Evolutionary conservation across 2,113 vertebrate genomes (phyloP), one percentile per base, ranked within the genome.

Genomic region (Tringa solitaria): DNA sequence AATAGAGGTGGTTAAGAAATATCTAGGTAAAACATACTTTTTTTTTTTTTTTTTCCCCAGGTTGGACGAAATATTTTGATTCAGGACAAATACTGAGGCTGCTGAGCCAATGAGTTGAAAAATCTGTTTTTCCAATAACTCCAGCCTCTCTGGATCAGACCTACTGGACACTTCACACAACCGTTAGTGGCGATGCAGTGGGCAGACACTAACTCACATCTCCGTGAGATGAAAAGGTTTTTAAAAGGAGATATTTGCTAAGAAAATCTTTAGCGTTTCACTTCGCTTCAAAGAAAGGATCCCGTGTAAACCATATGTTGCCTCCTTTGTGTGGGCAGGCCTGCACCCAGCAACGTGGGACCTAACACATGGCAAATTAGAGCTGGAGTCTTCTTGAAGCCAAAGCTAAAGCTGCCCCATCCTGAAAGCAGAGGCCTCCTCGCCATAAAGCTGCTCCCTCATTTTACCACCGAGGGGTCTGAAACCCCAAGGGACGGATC

Each of bases 101-200:
- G 69, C 27, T 65, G 81, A 79, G 81, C n/a, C 57, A 45, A 37
- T 6, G 68, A 39, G 51, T 21, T 81, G 80, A 76, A 63, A 80
- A 84, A 46, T 33, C 72, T 39, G 39, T 56, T 75, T 60, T 39
- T 60, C 24, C 67, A 26, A 15, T 19, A 83, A 45, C 24, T 45
- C 64, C 15, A 10, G 46, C 30, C 59, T n/a, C 72, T 23, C n/a
- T 0, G 0, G 37, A 27, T 12, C 1, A 0, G 22, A 45, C 7
- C 26, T 45, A 53, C 9, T 1, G 67, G 70, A 41, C 27, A 9
- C 21, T 68, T 60, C 6, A 24, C 48, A 1, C 23, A 26, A 1
- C 6, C 2, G 8, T 14, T 41, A 45, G 35, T 9, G 46, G 33
- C 0, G 27, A 30, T 12, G 82, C 3, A 2, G 14, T 53, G 76